Evolutionary conservation across 2,797 vertebrate genomes (phyloP).

Genomic region (Ctenopoma multispine): DNA sequence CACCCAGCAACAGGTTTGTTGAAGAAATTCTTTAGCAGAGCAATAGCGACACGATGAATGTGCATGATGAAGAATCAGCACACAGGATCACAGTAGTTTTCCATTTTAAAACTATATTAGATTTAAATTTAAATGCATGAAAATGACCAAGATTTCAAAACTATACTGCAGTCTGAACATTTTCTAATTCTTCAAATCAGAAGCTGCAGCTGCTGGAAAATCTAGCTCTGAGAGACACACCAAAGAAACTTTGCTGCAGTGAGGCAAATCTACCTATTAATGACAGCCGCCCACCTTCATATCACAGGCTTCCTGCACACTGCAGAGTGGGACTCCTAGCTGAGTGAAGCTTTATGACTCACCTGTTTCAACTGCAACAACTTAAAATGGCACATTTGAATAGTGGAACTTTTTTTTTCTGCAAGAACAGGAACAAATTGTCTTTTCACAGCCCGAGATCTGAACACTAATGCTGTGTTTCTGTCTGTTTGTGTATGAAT

Average conservation of each 20-base stretch:
- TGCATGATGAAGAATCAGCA: not conserved
- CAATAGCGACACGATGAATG: not conserved
- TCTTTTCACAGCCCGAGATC: slow-evolving; percentile 17
- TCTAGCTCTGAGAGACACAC: slow-evolving; percentile 9
- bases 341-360: slow-evolving; percentile 73
- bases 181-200: slow-evolving; percentile 1
- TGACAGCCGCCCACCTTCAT: slow-evolving; percentile 75
- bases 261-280: slow-evolving; percentile 66
- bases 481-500: not conserved
- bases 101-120: not conserved
- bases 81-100: too few species aligned
- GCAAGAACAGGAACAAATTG: slow-evolving; percentile 15
- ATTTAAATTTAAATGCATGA: not conserved
- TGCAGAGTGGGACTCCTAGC: slow-evolving; percentile 70
- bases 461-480: slow-evolving; percentile 13
- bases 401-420: slow-evolving; percentile 39
- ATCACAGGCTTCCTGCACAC: slow-evolving; percentile 72
- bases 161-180: slow-evolving; percentile 20
- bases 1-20: not conserved
- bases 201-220: slow-evolving; percentile 36
- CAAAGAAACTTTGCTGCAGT: slow-evolving; percentile 61
- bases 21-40: not conserved
- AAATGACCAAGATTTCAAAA: slow-evolving; percentile 11
- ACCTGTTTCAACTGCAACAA: slow-evolving; percentile 68
- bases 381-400: slow-evolving; percentile 76